phyloP scores from a whole-genome alignment of 2,113 vertebrate species.

The Hyaena hyaena region DNA sequence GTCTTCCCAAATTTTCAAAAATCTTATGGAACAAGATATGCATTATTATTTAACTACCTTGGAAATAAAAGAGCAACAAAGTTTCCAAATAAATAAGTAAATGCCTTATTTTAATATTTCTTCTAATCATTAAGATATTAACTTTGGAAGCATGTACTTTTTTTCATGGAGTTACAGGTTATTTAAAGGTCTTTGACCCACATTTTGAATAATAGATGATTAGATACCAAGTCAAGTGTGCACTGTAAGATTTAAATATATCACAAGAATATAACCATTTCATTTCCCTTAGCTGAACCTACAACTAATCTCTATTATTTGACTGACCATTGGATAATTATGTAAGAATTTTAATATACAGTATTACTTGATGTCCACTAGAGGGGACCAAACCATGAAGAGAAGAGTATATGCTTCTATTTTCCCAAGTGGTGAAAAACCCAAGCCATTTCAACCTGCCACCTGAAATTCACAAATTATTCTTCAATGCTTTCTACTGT shows the following conservation, averaged over 20 bases:
- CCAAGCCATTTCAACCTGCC: neutral
- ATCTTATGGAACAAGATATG: neutral
- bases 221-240: neutral
- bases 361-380: conserved; percentile 72
- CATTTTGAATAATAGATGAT: neutral
- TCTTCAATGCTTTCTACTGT: neutral
- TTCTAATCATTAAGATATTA: neutral
- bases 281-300: neutral
- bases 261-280: neutral
- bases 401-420: neutral
- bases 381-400: conserved; percentile 69
- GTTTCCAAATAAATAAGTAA: conserved; percentile 38
- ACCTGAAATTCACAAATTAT: neutral
- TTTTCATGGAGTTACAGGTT: neutral
- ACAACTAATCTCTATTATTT: neutral
- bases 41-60: neutral
- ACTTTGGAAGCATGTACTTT: neutral
- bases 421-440: neutral
- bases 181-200: neutral
- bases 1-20: neutral
- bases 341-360: conserved; percentile 53
- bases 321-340: conserved; percentile 27
- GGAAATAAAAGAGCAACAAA: neutral
- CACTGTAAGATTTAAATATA: neutral
- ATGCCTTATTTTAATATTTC: conserved; percentile 5